These are phyloP conservation scores for Hypomecis atomaria DNA, from an alignment of 2,888 invertebrate species.

Conservation along the genomic window DNA sequence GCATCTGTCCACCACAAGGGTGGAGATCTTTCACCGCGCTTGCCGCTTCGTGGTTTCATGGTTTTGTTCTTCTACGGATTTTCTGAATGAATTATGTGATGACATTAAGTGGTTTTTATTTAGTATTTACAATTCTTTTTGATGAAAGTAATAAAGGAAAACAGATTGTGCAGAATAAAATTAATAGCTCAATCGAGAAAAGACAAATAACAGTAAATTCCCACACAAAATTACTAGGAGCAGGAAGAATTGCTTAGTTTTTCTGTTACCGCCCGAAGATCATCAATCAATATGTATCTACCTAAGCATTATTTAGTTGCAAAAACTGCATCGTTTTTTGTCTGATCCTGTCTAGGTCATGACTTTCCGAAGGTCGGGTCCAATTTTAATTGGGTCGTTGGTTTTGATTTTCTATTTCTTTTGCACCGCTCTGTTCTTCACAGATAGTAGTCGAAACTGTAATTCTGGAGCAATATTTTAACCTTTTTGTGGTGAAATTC, in stretches of 20 bases:
- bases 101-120: no score
- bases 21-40: no score
- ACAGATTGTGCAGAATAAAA: no score
- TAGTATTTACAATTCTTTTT: no score
- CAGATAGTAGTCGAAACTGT: constrained; percentile 23
- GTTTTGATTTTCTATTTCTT: constrained; percentile 46
- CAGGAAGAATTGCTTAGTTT: not conserved
- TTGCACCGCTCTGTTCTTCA: constrained; percentile 11
- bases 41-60: no score
- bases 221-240: not conserved
- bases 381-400: constrained; percentile 51
- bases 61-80: no score
- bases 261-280: constrained; percentile 12
- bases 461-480: not conserved
- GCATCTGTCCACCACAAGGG: no score
- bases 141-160: no score
- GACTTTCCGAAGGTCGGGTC: constrained; percentile 61
- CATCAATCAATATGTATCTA: constrained; percentile 18
- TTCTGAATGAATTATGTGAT: no score
- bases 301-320: constrained; percentile 13
- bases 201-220: not conserved
- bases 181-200: no score
- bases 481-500: not conserved
- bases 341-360: constrained; percentile 58
- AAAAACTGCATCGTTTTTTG: constrained; percentile 45